A percentile compares a stretch with the other conserved stretches of the same genome.
Evolutionary conservation across 2,113 vertebrate species (phyloP).

Genomic region (Ceyx melanurus): DNA sequence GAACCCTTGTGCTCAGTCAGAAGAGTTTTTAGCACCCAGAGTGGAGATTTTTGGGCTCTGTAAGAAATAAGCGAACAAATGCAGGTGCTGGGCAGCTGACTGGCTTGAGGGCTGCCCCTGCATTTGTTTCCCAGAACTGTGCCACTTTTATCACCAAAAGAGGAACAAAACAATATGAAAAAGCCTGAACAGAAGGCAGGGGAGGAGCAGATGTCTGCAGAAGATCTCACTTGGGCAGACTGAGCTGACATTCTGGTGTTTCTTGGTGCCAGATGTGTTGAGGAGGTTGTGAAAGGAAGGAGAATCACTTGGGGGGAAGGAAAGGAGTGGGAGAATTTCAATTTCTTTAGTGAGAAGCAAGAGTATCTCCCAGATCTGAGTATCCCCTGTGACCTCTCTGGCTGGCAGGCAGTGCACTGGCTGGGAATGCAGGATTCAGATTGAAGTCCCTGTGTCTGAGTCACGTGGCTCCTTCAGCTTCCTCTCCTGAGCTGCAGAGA

Average conservation of each 20-base stretch:
- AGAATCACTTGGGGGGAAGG: neutral
- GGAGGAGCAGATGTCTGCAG: neutral
- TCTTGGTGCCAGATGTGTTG: neutral
- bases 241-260: neutral
- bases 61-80: neutral
- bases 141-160: neutral
- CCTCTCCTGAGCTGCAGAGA: neutral
- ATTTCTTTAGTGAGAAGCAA: neutral
- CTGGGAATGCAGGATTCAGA: neutral
- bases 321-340: neutral
- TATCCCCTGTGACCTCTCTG: neutral
- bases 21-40: neutral
- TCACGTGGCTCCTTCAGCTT: conserved; percentile 20
- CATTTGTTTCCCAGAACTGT: neutral
- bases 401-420: neutral
- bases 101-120: neutral
- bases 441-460: neutral
- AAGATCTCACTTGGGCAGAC: neutral
- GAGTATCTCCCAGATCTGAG: neutral
- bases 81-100: neutral
- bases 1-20: neutral
- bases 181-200: neutral
- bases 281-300: conserved; percentile 4
- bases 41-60: neutral
- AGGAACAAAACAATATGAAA: neutral